phyloP scores from a whole-genome alignment of 1,140 invertebrate species.

The Aleiodes sp. region DNA sequence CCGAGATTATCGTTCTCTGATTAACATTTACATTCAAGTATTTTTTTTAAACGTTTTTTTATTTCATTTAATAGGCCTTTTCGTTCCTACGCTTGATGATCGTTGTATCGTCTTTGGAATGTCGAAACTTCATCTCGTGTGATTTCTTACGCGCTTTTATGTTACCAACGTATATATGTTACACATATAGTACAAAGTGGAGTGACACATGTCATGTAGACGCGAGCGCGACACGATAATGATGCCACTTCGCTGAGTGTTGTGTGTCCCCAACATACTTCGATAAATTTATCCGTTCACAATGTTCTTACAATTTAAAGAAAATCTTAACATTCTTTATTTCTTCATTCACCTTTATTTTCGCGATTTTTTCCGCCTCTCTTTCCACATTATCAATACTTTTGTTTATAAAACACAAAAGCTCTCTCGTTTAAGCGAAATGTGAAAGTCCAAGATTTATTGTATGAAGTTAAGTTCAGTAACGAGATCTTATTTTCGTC shows the following conservation, averaged over 20 bases:
- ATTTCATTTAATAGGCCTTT: conserved; percentile 19
- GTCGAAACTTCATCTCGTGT: conserved; percentile 12
- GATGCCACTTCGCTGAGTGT: conserved; percentile 22
- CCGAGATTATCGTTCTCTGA: background rate
- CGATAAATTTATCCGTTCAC: conserved; percentile 17
- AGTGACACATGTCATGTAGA: conserved; percentile 27
- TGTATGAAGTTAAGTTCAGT: conserved; percentile 34
- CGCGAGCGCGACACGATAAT: conserved; percentile 29
- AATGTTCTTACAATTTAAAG: background rate
- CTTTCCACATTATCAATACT: conserved; percentile 10
- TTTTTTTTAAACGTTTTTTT: conserved; percentile 7
- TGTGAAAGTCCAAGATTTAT: conserved; percentile 36
- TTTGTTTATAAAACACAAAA: conserved; percentile 18
- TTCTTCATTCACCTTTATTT: background rate
- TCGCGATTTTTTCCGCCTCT: background rate
- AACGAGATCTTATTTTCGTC: conserved; percentile 37
- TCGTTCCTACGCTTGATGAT: background rate
- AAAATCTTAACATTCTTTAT: background rate
- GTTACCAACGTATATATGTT: background rate
- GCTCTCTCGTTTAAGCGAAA: conserved; percentile 19
- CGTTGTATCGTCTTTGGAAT: background rate
- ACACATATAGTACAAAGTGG: conserved; percentile 16
- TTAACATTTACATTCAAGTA: background rate
- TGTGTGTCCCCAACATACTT: conserved; percentile 12
- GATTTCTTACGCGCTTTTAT: background rate